A percentile compares a stretch with the other conserved stretches of the same genome.
These are phyloP conservation scores for Astyanax mexicanus DNA, from an alignment of 2,797 vertebrate genomes.

Conservation along the genomic window DNA sequence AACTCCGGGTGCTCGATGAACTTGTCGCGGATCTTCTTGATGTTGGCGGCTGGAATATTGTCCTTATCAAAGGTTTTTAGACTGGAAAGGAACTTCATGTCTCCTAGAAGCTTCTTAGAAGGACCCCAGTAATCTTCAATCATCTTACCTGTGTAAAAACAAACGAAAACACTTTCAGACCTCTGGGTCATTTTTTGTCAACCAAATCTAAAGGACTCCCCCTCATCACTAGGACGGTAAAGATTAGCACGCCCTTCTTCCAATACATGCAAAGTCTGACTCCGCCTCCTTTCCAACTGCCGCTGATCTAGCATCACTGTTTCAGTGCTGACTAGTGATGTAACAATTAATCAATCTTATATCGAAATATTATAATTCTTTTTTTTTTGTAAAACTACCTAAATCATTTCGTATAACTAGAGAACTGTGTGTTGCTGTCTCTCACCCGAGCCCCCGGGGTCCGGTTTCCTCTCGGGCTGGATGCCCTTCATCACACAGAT, in stretches of 20 bases:
- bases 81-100: constrained; percentile 90
- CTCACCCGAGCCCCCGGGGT: constrained; percentile 88
- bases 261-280: too few relatives aligned
- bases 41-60: constrained; percentile 83
- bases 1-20: constrained; percentile 90
- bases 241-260: too few relatives aligned
- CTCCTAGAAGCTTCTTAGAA: constrained; percentile 92
- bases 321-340: too few relatives aligned
- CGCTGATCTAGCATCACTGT: too few relatives aligned
- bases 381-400: too few relatives aligned
- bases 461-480: constrained; percentile 91
- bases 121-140: constrained; percentile 92
- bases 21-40: constrained; percentile 90
- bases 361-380: too few relatives aligned
- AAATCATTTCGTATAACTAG: background rate
- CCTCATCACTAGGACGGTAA: too few relatives aligned
- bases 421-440: background rate
- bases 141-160: constrained; percentile 86
- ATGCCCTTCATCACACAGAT: constrained; percentile 93
- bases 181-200: too few relatives aligned
- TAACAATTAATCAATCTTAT: too few relatives aligned
- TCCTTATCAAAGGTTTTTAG: constrained; percentile 90
- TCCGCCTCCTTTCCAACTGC: too few relatives aligned
- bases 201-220: too few relatives aligned
- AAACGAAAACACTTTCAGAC: background rate